Evolutionary conservation across 2,888 invertebrate species (phyloP), one percentile per base, ranked within the genome.

Genomic region (Patella ulyssiponensis): DNA sequence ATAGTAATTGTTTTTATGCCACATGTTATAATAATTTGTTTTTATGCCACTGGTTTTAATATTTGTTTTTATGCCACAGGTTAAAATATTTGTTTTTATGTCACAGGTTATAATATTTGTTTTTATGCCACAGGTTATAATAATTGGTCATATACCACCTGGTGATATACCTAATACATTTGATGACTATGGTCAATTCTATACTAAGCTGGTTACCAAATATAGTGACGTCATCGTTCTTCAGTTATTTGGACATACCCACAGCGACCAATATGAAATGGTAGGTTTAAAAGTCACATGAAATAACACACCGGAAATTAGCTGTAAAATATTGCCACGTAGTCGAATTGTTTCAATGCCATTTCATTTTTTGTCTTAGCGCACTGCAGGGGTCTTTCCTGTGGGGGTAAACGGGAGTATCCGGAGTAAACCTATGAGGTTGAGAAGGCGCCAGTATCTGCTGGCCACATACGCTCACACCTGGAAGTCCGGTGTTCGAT

Each of bases 201-300:
- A 75, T 27, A 74, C 73, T 14, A 51, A 77, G 11, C 33, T 82
- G 52, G 58, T 74, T 11, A 69, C n/a, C 2, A 75, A 78, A 9
- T 82, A 77, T 54, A 3, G 53, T 17, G 82, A 81, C 69, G 77
- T 79, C 64, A 78, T 82, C 33, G 77, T 76, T 15, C 58, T 82
- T 33, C 78, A 79, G 14, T 33, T 78, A 69, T 82, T 76, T 70
- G 81, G 82, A 2, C 82, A 82, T 58, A 78, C 75, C 33, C 82
- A 82, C 69, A 20, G n/a, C n/a, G 81, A 81, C 54, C 33, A 64
- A 12, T 82, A 78, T 74, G 74, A 79, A 54, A 54, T 82, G 73
- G 82, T 78, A 76, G 75, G 80, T 77, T 56, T 9, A 9, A 44
- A 44, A 9, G 44, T 9, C 9, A 44, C 44, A 9, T 44, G 44